A percentile compares a stretch with the other conserved stretches of the same genome.
These are phyloP conservation scores for Lepus oiostolus DNA, from an alignment of 2,797 vertebrate species.

Conservation along the genomic window DNA sequence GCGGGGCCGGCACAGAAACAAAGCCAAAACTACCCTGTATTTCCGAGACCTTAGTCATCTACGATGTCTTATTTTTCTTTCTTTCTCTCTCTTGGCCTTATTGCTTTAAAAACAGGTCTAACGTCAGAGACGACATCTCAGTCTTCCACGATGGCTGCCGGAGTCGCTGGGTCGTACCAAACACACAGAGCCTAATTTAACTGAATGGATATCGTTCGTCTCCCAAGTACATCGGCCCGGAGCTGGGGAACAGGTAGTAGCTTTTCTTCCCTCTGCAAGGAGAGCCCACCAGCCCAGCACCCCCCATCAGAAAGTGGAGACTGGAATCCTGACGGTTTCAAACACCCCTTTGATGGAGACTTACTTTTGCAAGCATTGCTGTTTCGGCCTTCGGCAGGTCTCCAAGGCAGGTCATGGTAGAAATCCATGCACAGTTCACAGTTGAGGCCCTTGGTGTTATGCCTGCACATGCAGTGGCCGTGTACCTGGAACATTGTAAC, in stretches of 20 bases:
- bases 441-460: conserved; percentile 97
- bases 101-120: conserved; percentile 28
- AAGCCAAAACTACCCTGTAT: not conserved
- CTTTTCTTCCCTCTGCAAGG: not conserved
- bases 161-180: not conserved
- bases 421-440: conserved; percentile 97
- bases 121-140: not conserved
- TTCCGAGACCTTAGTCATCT: not conserved
- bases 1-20: not conserved
- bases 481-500: conserved; percentile 91
- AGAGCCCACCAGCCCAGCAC: not conserved
- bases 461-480: conserved; percentile 97
- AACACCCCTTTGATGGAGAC: conserved; percentile 72
- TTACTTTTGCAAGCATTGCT: conserved; percentile 97
- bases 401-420: conserved; percentile 97
- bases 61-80: not conserved
- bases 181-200: not conserved
- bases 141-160: not conserved
- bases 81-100: not conserved
- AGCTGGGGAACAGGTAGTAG: not conserved
- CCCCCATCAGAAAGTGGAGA: not conserved
- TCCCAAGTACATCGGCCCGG: not conserved
- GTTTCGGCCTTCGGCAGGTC: conserved; percentile 96
- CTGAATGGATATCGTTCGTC: not conserved
- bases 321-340: not conserved